These are phyloP conservation scores for Aphis craccivora DNA, from an alignment of 1,140 invertebrate species.

Conservation along the genomic window DNA sequence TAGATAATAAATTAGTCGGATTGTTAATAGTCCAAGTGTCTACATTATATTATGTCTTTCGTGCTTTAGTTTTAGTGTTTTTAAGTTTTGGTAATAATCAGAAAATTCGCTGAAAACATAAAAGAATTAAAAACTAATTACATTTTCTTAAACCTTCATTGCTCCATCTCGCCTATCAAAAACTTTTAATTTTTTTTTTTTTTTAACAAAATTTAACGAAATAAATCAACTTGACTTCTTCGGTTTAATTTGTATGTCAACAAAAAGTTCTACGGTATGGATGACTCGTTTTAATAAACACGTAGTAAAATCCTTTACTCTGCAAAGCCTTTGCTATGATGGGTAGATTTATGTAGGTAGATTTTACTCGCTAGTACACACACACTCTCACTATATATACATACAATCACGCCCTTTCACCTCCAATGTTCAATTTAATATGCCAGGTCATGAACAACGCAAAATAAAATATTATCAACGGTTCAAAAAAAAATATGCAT, in stretches of 20 bases:
- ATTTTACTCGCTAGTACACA: not conserved
- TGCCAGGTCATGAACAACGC: not conserved
- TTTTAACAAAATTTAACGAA: not conserved
- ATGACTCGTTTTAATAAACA: not conserved
- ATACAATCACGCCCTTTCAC: not conserved
- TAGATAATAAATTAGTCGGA: no score
- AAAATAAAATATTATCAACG: not conserved
- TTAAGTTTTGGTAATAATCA: not conserved
- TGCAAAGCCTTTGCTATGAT: not conserved
- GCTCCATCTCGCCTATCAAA: not conserved
- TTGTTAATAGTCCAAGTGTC: not conserved
- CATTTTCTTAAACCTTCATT: not conserved
- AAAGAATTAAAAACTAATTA: not conserved
- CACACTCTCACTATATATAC: not conserved
- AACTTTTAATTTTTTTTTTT: not conserved
- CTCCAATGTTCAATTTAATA: not conserved
- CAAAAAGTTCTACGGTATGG: not conserved
- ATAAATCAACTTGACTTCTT: slow-evolving; percentile 6
- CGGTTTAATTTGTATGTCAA: not conserved
- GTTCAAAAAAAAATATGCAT: not conserved
- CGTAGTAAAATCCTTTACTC: slow-evolving; percentile 28
- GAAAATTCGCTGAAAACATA: not conserved
- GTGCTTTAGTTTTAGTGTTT: not conserved
- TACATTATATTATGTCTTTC: not conserved
- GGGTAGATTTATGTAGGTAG: not conserved